Percentiles rank a stretch among this genome's conserved stretches.
Conservation (phyloP, 2,113 vertebrate genomes). For the Pampusana beccarii region DNA sequence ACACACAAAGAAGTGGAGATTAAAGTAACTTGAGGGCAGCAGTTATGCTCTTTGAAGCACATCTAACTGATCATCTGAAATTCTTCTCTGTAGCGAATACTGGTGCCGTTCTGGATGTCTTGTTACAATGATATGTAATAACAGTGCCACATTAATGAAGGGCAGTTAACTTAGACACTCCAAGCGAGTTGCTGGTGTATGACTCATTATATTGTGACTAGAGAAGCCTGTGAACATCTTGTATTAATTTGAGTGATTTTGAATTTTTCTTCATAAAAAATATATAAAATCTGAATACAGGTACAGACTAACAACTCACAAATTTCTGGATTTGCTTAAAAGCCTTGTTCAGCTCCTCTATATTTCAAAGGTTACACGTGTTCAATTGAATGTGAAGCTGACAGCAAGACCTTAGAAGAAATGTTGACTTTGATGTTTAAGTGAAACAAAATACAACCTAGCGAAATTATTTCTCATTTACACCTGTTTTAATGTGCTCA, state of each 20-base stretch:
- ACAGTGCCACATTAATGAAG: neutral
- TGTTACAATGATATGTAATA: neutral
- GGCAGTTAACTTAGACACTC: neutral
- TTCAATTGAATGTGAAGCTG: neutral
- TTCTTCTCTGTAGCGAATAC: slow-evolving; percentile 1
- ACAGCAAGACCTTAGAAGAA: slow-evolving; percentile 18
- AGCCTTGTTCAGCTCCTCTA: neutral
- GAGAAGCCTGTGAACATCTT: slow-evolving; percentile 1
- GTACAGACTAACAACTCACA: neutral
- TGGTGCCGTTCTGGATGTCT: neutral
- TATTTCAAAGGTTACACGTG: slow-evolving; percentile 20
- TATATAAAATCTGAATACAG: neutral
- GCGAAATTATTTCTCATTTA: neutral
- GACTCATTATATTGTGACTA: slow-evolving; percentile 24
- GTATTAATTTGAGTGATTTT: slow-evolving; percentile 10
- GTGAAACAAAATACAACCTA: neutral
- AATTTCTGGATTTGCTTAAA: slow-evolving; percentile 22
- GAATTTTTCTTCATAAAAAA: neutral
- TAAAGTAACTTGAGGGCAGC: slow-evolving; percentile 3
- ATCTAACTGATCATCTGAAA: slow-evolving; percentile 31
- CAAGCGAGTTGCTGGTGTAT: neutral
- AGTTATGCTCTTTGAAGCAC: slow-evolving; percentile 10
- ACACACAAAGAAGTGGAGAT: neutral
- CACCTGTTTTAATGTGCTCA: neutral
- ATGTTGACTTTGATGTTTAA: neutral